Evolutionary conservation across 2,888 invertebrate genomes (phyloP).

Genomic region (Folsomia candida): DNA sequence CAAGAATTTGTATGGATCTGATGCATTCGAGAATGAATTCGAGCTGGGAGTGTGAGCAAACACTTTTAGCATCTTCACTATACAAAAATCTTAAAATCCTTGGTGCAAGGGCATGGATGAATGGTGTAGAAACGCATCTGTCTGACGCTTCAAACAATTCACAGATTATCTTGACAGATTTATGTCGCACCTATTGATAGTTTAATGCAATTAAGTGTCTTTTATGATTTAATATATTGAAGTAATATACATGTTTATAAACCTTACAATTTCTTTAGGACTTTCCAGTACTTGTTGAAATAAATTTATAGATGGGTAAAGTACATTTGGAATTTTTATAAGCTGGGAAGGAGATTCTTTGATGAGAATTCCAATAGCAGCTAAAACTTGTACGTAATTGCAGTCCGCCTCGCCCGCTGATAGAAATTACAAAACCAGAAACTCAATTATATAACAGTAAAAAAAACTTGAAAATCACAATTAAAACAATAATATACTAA

Average conservation of each 20-base stretch:
- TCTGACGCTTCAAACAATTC: slow-evolving; percentile 74
- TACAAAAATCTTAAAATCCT: slow-evolving; percentile 73
- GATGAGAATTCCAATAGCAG: slow-evolving; percentile 84
- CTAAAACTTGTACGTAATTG: slow-evolving; percentile 80
- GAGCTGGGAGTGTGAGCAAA: slow-evolving; percentile 67
- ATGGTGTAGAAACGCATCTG: slow-evolving; percentile 69
- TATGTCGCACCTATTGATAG: slow-evolving; percentile 64
- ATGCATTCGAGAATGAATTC: slow-evolving; percentile 68
- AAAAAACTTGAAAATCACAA: background rate
- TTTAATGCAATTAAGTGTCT: background rate
- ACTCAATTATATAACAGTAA: slow-evolving; percentile 8
- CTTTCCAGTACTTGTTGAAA: slow-evolving; percentile 73
- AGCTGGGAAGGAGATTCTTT: slow-evolving; percentile 76
- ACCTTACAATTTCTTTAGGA: slow-evolving; percentile 61
- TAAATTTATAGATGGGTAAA: slow-evolving; percentile 88
- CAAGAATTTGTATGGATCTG: slow-evolving; percentile 51
- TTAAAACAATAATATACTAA: slow-evolving; percentile 29
- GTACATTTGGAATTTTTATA: slow-evolving; percentile 73
- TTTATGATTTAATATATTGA: background rate
- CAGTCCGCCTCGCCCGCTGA: slow-evolving; percentile 54
- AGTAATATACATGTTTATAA: background rate
- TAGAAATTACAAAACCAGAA: slow-evolving; percentile 13
- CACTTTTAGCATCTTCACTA: slow-evolving; percentile 62
- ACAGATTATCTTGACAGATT: slow-evolving; percentile 74
- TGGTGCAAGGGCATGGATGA: slow-evolving; percentile 77